Evolutionary conservation across 2,888 invertebrate species (phyloP).

Genomic region (Drosophila prostipennis): DNA sequence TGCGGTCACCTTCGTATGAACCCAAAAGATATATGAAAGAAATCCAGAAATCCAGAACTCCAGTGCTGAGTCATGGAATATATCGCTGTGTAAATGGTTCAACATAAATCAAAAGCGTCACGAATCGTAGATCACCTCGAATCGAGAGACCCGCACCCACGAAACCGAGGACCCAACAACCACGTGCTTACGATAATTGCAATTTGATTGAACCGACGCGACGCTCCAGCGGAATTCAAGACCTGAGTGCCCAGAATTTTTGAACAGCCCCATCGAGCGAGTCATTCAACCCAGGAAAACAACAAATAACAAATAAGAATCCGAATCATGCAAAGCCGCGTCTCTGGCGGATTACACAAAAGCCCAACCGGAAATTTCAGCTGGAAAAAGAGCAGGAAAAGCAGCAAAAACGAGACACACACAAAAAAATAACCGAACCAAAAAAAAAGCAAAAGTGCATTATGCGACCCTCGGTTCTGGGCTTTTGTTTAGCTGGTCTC

Average conservation of each 20-base stretch:
- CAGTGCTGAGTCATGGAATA: slow-evolving; percentile 68
- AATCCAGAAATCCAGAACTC: slow-evolving; percentile 49
- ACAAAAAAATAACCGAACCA: slow-evolving; percentile 9
- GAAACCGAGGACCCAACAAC: slow-evolving; percentile 16
- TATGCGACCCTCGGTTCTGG: slow-evolving; percentile 45
- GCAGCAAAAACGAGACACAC: slow-evolving; percentile 12
- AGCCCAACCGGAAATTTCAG: slow-evolving; percentile 64
- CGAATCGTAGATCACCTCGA: slow-evolving; percentile 45
- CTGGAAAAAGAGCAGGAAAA: slow-evolving; percentile 48
- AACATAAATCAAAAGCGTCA: slow-evolving; percentile 51
- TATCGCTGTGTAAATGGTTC: slow-evolving; percentile 38
- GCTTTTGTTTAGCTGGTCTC: slow-evolving; percentile 48
- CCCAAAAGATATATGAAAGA: slow-evolving; percentile 15
- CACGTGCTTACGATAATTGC: slow-evolving; percentile 67
- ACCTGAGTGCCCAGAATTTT: slow-evolving; percentile 29
- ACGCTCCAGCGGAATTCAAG: not conserved
- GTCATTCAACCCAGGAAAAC: slow-evolving; percentile 39
- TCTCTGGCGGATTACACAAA: slow-evolving; percentile 48
- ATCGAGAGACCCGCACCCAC: slow-evolving; percentile 1
- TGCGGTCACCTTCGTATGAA: slow-evolving; percentile 48
- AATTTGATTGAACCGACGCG: slow-evolving; percentile 55
- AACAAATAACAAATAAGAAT: slow-evolving; percentile 37
- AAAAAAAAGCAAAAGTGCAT: slow-evolving; percentile 68
- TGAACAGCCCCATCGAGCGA: slow-evolving; percentile 21
- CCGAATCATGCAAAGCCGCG: slow-evolving; percentile 40